Evolutionary conservation across 2,888 invertebrate genomes (phyloP).

Genomic region (Diplolepis rosae): DNA sequence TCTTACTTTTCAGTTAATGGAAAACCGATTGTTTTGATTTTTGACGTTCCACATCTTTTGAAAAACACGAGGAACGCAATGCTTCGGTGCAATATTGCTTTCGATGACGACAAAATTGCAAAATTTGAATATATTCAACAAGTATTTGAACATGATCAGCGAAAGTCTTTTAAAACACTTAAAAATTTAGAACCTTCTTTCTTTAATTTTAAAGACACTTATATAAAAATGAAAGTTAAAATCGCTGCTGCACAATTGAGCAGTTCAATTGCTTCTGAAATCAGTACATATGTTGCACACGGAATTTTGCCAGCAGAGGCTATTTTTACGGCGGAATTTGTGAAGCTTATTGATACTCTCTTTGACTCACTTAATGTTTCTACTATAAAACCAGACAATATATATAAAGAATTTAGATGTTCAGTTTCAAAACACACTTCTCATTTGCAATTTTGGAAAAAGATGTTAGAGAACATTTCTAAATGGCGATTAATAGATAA

Average conservation of each 20-base stretch:
- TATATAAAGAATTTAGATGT: too few relatives aligned
- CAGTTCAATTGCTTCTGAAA: background rate
- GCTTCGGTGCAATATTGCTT: conserved; percentile 28
- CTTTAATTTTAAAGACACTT: background rate
- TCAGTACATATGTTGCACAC: background rate
- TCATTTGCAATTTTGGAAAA: background rate
- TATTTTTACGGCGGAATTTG: background rate
- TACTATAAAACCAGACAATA: background rate
- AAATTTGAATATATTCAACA: background rate
- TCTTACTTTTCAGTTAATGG: background rate
- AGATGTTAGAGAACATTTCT: background rate
- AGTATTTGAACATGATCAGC: background rate
- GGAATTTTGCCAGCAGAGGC: background rate
- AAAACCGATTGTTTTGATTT: conserved; percentile 38
- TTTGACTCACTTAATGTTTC: background rate
- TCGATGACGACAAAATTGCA: background rate
- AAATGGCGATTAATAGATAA: background rate
- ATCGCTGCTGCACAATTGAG: conserved; percentile 6
- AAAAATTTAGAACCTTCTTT: background rate
- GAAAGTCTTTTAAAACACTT: background rate
- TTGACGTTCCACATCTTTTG: background rate
- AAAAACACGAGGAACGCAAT: conserved; percentile 38
- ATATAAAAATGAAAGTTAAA: conserved; percentile 13
- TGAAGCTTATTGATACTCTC: background rate
- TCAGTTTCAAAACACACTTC: too few relatives aligned